Evolutionary conservation across 2,888 invertebrate genomes (phyloP).

Genomic region (Ariolimax columbianus): DNA sequence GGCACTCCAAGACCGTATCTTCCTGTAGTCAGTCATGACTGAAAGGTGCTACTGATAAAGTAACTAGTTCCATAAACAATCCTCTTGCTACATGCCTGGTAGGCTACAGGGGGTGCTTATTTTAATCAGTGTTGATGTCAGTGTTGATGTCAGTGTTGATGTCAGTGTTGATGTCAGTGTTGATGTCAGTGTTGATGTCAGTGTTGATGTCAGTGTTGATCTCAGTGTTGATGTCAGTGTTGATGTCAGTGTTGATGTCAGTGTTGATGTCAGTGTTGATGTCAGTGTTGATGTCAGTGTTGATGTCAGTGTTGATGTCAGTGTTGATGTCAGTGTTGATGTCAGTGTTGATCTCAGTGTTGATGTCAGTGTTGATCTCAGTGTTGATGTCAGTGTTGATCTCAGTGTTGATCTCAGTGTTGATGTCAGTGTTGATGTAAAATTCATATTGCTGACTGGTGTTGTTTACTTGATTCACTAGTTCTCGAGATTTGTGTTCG

Average conservation of each 20-base stretch:
- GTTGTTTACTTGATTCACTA: too few relatives aligned
- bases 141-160: neutral
- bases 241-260: neutral
- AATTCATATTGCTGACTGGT: too few relatives aligned
- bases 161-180: neutral
- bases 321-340: neutral
- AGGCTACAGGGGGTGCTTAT: too few relatives aligned
- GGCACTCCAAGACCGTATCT: too few relatives aligned
- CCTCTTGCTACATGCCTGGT: too few relatives aligned
- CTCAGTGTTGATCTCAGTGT: neutral
- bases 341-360: neutral
- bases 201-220: neutral
- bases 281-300: constrained; percentile 3
- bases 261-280: neutral
- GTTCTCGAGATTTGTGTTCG: too few relatives aligned
- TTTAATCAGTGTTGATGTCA: neutral
- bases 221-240: neutral
- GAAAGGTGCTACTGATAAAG: too few relatives aligned
- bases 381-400: neutral
- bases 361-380: neutral
- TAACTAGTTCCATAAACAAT: too few relatives aligned
- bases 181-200: neutral
- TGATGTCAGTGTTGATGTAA: neutral
- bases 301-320: neutral
- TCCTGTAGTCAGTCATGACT: too few relatives aligned